Evolutionary conservation across 2,797 vertebrate genomes (phyloP), one percentile per base, ranked within the genome.

Genomic region (Limnodromus scolopaceus): DNA sequence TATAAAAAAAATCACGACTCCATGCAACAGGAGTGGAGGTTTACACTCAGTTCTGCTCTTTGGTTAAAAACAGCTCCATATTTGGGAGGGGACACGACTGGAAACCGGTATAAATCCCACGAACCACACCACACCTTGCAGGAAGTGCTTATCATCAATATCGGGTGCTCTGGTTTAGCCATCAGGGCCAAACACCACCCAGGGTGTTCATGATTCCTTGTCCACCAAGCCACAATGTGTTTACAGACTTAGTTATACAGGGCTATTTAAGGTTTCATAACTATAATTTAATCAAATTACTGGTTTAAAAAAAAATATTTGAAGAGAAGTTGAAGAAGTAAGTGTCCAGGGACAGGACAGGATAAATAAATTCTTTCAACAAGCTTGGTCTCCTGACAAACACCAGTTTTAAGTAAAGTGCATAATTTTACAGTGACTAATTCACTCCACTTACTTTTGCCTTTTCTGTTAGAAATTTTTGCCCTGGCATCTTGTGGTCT

Each of bases 291-390:
- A 94, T 54, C 38, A 91, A 91, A 81, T 60, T 36, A 24, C 34
- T 51, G 34, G 70, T 58, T 76, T 24, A 43, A 64, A 63, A 69
- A 92, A 78, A 41, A 32, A 19, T 1, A 11, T 13, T 46, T 69
- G 32, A 89, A 39, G 60, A 46, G 13, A 83, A 64, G 14, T 20
- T 81, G 85, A 80, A 77, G 61, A 45, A 96, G 14, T 55, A 60
- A 75, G 24, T 58, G 23, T 75, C 64, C 45, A 79, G 54, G 54
- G 46, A 88, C 16, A 49, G 1, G 34, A 54, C 16, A 85, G 55
- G 46, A 90, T 81, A 95, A 92, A 86, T 51, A 70, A 65, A 69
- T 55, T 81, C 49, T 75, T 97, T 83, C 25, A 89, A 45, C 14
- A 45, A 46, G 55, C 66, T 64, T 77, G 55, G 17, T 66, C 25